A percentile compares a stretch with the other conserved stretches of the same genome.
phyloP scores from a whole-genome alignment of 2,888 invertebrate species.

The Xylota sylvarum region DNA sequence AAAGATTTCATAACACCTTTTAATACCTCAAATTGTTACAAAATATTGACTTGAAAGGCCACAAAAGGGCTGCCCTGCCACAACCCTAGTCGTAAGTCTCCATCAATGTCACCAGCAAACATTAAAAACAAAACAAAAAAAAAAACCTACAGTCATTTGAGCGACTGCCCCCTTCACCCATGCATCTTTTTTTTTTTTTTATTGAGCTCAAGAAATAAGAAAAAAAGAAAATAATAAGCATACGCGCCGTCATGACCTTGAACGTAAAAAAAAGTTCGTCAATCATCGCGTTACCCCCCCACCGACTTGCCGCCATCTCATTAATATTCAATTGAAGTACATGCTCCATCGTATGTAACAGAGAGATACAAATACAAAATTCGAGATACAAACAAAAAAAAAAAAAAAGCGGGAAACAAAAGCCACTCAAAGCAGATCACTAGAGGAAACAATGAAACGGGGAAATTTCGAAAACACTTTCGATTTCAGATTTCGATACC shows the following conservation, averaged over 20 bases:
- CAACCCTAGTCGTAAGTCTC: constrained; percentile 26
- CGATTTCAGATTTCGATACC: constrained; percentile 26
- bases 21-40: constrained; percentile 2
- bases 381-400: not conserved
- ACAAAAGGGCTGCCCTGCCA: constrained; percentile 8
- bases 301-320: not conserved
- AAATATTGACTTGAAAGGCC: constrained; percentile 1
- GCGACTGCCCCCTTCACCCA: not conserved
- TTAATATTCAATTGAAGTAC: constrained; percentile 28
- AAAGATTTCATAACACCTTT: constrained; percentile 3
- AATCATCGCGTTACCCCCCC: constrained; percentile 13
- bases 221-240: constrained; percentile 13
- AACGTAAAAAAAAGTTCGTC: constrained; percentile 39
- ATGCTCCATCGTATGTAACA: not conserved
- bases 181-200: not conserved
- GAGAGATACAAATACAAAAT: constrained; percentile 17
- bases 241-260: constrained; percentile 40
- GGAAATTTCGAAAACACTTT: constrained; percentile 58
- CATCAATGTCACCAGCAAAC: constrained; percentile 25
- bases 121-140: constrained; percentile 2
- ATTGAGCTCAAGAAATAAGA: not conserved
- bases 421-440: constrained; percentile 39
- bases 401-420: constrained; percentile 32
- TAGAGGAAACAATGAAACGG: constrained; percentile 24
- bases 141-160: not conserved